phyloP scores from a whole-genome alignment of 2,797 vertebrate species.

The Leptodactylus fallax region DNA sequence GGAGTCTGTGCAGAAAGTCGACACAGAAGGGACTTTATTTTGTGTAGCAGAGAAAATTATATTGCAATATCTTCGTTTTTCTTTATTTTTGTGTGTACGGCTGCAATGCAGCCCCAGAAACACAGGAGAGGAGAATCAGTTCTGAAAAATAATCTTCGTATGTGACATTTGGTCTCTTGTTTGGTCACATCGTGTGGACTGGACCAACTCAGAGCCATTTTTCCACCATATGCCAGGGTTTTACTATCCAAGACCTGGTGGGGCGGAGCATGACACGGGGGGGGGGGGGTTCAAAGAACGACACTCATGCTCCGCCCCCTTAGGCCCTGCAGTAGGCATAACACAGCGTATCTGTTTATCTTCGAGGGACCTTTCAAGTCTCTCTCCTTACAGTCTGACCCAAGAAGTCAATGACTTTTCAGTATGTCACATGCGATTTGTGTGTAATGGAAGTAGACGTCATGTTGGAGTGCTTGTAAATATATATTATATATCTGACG shows the following conservation, averaged over 20 bases:
- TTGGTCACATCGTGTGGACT: background rate
- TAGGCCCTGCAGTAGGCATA: background rate
- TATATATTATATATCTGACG: constrained; percentile 21
- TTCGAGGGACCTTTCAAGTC: no score
- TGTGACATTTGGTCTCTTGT: background rate
- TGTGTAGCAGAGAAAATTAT: background rate
- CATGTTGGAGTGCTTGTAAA: constrained; percentile 21
- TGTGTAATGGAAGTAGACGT: background rate
- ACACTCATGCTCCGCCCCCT: background rate
- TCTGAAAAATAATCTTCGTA: background rate
- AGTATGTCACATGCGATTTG: background rate
- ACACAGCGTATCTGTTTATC: background rate
- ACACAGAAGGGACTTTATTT: background rate
- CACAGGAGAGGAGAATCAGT: no score
- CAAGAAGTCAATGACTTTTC: no score
- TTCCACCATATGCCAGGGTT: background rate
- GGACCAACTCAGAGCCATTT: background rate
- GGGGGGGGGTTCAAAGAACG: background rate
- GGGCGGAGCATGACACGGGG: constrained; percentile 19
- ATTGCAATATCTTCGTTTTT: background rate
- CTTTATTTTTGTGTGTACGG: background rate
- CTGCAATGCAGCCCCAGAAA: background rate
- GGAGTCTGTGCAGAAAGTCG: constrained; percentile 23
- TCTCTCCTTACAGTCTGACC: no score
- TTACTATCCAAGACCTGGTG: background rate